Percentiles rank a stretch among this genome's conserved stretches.
Evolutionary conservation across 2,888 invertebrate genomes (phyloP).

Genomic region (Microplitis manilae): DNA sequence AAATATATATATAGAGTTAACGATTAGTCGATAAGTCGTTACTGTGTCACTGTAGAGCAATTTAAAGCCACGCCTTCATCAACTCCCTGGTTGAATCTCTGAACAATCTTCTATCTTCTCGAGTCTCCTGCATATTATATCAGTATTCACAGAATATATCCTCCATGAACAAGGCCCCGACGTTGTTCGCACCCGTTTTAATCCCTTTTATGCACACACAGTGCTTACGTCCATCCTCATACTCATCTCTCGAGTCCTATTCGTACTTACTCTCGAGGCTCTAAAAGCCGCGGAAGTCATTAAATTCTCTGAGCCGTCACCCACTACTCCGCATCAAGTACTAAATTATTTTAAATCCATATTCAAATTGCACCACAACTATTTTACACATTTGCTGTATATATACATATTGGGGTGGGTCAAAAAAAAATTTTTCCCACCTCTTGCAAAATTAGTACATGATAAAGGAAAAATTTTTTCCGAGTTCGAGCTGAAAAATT

Average conservation of each 20-base stretch:
- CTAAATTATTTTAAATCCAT: conserved; percentile 10
- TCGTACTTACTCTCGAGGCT: background rate
- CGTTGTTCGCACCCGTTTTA: conserved; percentile 21
- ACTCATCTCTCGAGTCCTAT: conserved; percentile 3
- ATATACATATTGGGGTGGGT: too few species aligned
- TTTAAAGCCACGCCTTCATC: conserved; percentile 15
- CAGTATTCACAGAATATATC: background rate
- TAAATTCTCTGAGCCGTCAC: conserved; percentile 3
- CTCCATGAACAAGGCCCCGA: background rate
- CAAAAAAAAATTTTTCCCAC: too few species aligned
- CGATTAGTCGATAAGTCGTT: conserved; percentile 36
- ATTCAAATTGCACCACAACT: background rate
- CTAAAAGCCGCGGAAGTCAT: conserved; percentile 19
- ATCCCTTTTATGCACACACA: conserved; percentile 21
- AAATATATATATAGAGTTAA: background rate
- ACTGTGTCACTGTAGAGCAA: conserved; percentile 24
- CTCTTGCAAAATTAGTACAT: too few species aligned
- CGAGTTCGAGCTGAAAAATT: too few species aligned
- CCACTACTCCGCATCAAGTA: background rate
- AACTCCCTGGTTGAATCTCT: conserved; percentile 6
- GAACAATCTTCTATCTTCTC: background rate
- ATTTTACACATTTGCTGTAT: background rate
- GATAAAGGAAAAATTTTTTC: too few species aligned
- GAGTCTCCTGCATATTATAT: background rate
- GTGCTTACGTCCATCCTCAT: background rate